Percentiles rank a stretch among this genome's conserved stretches.
Evolutionary conservation across 2,113 vertebrate genomes (phyloP).

Genomic region (Propithecus coquereli): DNA sequence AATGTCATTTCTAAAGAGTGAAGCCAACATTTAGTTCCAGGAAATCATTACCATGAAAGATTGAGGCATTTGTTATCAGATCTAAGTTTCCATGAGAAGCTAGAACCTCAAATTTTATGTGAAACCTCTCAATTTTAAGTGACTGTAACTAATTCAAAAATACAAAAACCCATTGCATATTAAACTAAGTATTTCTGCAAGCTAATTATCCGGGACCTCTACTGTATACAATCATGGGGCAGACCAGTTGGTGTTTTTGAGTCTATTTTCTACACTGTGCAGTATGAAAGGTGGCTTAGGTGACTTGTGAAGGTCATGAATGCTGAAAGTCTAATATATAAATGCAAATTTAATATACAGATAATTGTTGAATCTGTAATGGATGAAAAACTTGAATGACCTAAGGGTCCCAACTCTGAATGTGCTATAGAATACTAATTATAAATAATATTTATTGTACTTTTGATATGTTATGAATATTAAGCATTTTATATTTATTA

Average conservation of each 20-base stretch:
- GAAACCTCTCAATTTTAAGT: constrained; percentile 34
- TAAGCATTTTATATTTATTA: neutral
- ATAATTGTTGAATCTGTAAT: constrained; percentile 24
- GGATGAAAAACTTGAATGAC: neutral
- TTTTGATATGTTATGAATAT: neutral
- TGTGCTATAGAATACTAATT: neutral
- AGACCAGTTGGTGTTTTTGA: neutral
- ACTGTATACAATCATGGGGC: neutral
- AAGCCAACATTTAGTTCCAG: neutral
- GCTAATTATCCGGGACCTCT: neutral
- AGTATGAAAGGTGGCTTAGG: neutral
- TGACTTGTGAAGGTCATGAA: neutral
- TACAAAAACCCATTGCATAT: neutral
- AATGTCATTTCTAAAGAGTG: neutral
- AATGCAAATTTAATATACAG: constrained; percentile 4
- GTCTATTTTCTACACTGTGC: neutral
- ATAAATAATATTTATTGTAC: neutral
- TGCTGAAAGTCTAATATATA: neutral
- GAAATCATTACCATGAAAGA: neutral
- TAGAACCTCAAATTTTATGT: neutral
- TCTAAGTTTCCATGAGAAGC: neutral
- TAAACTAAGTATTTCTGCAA: neutral
- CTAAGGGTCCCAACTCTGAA: neutral
- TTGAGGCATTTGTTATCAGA: neutral
- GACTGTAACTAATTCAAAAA: neutral